These are phyloP conservation scores for Dicerorhinus sumatrensis DNA, from an alignment of 2,113 vertebrate species.

Conservation along the genomic window DNA sequence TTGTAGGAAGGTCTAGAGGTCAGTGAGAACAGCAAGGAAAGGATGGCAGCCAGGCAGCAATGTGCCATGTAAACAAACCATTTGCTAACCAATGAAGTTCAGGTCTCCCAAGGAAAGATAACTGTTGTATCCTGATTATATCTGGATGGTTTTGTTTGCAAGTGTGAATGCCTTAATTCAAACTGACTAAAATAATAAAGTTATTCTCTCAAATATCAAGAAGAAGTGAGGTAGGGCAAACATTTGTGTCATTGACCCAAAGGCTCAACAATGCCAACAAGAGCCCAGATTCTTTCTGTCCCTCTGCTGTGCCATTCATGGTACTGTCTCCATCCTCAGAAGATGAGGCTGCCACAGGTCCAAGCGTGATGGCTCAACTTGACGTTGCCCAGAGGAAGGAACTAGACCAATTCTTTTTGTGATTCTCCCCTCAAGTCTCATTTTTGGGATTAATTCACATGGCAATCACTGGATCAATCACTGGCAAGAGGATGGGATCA, in stretches of 20 bases:
- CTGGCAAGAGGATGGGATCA: neutral
- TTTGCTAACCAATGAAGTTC: neutral
- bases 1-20: neutral
- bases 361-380: neutral
- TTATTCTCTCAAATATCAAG: neutral
- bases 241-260: neutral
- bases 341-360: no score
- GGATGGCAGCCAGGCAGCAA: neutral
- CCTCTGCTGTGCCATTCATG: neutral
- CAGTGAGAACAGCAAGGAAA: neutral
- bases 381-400: neutral
- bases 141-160: neutral
- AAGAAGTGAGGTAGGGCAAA: neutral
- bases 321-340: neutral
- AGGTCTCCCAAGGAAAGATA: neutral
- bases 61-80: neutral
- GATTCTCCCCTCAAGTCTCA: neutral
- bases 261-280: neutral
- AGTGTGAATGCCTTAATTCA: neutral
- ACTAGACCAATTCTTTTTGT: neutral
- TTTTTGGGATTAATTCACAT: neutral
- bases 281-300: neutral
- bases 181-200: neutral
- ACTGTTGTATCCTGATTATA: neutral
- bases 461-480: neutral